Conservation (phyloP, 2,888 invertebrate species). For the Parasteatoda lunata region DNA sequence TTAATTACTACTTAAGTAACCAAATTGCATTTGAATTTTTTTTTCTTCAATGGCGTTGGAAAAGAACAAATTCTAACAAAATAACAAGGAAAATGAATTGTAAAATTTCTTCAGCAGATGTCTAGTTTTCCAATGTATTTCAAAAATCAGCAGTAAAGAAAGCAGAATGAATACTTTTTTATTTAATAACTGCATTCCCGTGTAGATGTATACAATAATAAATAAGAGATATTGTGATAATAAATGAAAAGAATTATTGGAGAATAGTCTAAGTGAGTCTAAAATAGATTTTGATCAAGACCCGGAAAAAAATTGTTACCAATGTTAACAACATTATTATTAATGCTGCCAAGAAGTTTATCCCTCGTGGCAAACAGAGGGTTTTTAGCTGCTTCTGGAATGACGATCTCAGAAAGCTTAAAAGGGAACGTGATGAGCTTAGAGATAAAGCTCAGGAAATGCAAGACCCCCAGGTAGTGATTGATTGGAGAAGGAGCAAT, state of each 20-base stretch:
- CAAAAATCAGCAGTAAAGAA: no score
- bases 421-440: constrained; percentile 3
- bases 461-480: background rate
- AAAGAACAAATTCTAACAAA: no score
- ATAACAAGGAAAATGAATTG: no score
- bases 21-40: no score
- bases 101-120: no score
- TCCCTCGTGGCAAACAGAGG: constrained; percentile 24
- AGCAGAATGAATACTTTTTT: no score
- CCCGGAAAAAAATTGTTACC: constrained; percentile 25
- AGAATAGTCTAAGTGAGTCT: constrained; percentile 4
- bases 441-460: background rate
- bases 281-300: constrained; percentile 23
- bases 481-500: background rate
- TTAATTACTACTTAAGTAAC: no score
- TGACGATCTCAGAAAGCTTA: constrained; percentile 17
- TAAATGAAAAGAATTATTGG: constrained; percentile 21
- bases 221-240: no score
- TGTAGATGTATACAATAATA: no score
- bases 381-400: constrained; percentile 36
- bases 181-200: no score
- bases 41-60: no score
- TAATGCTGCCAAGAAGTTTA: constrained; percentile 17
- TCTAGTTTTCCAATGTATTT: no score
- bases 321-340: constrained; percentile 21